Percentiles rank a stretch among this genome's conserved stretches.
Evolutionary conservation across 2,797 vertebrate species (phyloP).

Genomic region (Xiphophorus birchmanni): DNA sequence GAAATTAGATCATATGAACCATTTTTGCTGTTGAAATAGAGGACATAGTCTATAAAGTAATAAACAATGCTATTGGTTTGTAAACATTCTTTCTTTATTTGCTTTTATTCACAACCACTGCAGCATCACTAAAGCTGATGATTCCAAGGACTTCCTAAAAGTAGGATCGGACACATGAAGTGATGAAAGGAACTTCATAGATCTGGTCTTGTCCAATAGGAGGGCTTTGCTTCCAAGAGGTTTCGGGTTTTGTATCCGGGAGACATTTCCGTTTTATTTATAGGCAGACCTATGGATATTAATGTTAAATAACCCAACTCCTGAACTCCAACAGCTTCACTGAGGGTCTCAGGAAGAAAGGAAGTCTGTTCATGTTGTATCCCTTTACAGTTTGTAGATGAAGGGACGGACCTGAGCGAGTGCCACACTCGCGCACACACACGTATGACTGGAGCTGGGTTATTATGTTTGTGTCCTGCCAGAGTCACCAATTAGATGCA

Average conservation of each 20-base stretch:
- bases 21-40: neutral
- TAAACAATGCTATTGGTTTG: too few species aligned
- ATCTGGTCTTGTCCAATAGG: neutral
- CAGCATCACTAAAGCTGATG: neutral
- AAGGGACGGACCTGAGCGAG: neutral
- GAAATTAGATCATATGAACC: neutral
- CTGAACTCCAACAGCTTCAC: neutral
- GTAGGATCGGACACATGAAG: neutral
- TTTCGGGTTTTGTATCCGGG: neutral
- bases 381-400: neutral
- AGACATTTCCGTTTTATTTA: neutral
- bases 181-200: neutral
- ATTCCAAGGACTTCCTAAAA: neutral
- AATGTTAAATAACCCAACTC: neutral
- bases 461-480: slow-evolving; percentile 19
- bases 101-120: too few species aligned
- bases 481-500: slow-evolving; percentile 44
- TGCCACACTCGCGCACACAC: neutral
- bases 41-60: neutral
- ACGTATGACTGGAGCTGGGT: neutral
- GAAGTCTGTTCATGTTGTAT: neutral
- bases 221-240: neutral
- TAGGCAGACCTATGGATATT: neutral
- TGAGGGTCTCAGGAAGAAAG: neutral
- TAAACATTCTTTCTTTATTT: neutral